A percentile compares a stretch with the other conserved stretches of the same genome.
phyloP scores from a whole-genome alignment of 92 coral and sea anemone genomes.

The Plumapathes pennacea region DNA sequence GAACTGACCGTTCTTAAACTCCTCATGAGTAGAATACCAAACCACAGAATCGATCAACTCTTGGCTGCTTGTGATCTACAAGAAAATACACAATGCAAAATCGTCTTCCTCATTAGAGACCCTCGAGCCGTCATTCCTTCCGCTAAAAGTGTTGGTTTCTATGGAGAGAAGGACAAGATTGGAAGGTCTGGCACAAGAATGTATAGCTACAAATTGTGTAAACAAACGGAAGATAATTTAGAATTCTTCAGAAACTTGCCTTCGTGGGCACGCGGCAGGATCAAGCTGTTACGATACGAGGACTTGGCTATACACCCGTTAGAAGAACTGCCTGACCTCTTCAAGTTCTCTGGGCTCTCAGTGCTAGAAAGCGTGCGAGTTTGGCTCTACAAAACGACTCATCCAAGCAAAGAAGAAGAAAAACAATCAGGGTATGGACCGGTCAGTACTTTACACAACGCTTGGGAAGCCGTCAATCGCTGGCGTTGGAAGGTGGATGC shows the following conservation, averaged over 20 bases:
- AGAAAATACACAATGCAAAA: constrained; percentile 13
- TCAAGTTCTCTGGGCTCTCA: constrained; percentile 18
- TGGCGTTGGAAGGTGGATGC: constrained; percentile 21
- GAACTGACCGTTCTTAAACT: constrained; percentile 25
- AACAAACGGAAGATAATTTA: constrained; percentile 17
- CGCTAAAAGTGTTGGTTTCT: constrained; percentile 17
- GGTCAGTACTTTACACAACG: constrained; percentile 17
- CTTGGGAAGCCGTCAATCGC: constrained; percentile 7
- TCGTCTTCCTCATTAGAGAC: constrained; percentile 28
- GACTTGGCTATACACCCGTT: constrained; percentile 36
- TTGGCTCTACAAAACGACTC: constrained; percentile 24
- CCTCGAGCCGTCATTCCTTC: constrained; percentile 45
- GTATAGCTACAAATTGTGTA: constrained; percentile 4
- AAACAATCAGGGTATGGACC: background rate
- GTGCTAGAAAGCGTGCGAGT: constrained; percentile 6
- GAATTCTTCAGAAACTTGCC: constrained; percentile 11
- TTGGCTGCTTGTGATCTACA: constrained; percentile 4
- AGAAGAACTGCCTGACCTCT: constrained; percentile 11
- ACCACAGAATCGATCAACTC: constrained; percentile 10
- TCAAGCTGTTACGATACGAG: constrained; percentile 30
- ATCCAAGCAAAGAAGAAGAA: background rate
- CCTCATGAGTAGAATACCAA: constrained; percentile 30
- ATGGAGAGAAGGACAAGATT: background rate
- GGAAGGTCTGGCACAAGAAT: background rate
- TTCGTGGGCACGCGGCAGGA: background rate